Percentiles rank a stretch among this genome's conserved stretches.
Evolutionary conservation across 2,113 vertebrate genomes (phyloP).

Genomic region (Eulacestoma nigropectus): DNA sequence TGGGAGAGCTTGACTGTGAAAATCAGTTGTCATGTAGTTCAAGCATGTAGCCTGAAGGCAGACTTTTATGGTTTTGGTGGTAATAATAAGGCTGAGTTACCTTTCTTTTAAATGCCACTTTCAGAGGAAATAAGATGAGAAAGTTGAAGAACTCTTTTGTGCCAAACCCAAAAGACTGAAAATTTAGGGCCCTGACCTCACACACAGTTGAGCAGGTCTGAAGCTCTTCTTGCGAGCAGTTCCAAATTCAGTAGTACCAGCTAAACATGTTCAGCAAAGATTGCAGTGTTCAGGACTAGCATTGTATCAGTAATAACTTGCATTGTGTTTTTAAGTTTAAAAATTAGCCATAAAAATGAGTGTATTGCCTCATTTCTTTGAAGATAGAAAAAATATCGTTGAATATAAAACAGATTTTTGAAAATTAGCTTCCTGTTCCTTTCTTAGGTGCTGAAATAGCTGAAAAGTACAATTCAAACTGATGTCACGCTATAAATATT

Average conservation of each 20-base stretch:
- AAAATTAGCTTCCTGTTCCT: not conserved
- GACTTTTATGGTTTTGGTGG: not conserved
- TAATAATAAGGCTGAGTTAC: not conserved
- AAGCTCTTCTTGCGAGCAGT: not conserved
- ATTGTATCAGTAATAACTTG: not conserved
- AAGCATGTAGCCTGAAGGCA: not conserved
- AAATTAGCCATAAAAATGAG: not conserved
- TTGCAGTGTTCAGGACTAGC: not conserved
- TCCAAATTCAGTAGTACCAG: not conserved
- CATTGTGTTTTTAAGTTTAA: not conserved
- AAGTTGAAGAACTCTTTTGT: not conserved
- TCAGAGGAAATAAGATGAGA: not conserved
- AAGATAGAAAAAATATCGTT: not conserved
- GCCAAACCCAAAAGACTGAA: not conserved
- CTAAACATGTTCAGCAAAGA: not conserved
- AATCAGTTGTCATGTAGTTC: not conserved
- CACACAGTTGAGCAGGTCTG: not conserved
- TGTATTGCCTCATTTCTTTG: not conserved
- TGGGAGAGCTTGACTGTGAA: not conserved
- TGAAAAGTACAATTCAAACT: not conserved
- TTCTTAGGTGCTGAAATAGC: not conserved
- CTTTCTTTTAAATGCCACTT: not conserved
- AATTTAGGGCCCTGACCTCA: not conserved
- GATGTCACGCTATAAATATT: conserved; percentile 29
- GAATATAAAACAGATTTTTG: not conserved